A percentile compares a stretch with the other conserved stretches of the same genome.
phyloP scores from a whole-genome alignment of 2,888 invertebrate genomes.

The Elysia crispata region DNA sequence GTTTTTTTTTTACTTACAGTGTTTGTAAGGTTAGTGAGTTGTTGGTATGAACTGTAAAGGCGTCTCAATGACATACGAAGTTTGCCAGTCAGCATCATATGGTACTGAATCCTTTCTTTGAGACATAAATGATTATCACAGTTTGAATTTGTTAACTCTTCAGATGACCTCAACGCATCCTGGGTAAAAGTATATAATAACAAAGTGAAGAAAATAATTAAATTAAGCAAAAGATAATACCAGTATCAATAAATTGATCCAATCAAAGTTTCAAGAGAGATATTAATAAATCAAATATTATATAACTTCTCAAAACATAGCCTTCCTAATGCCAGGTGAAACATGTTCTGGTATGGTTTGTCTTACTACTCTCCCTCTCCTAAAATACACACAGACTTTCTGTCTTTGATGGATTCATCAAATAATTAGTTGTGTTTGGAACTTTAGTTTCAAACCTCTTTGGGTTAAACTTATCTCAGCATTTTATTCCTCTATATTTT shows the following conservation, averaged over 20 bases:
- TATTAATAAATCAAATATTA: too few relatives aligned
- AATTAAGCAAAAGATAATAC: not conserved
- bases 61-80: slow-evolving; percentile 67
- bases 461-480: too few relatives aligned
- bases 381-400: too few relatives aligned
- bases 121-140: not conserved
- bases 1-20: slow-evolving; percentile 55
- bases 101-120: slow-evolving; percentile 58
- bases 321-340: slow-evolving; percentile 3
- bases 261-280: too few relatives aligned
- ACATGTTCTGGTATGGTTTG: not conserved
- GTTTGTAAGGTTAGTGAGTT: slow-evolving; percentile 63
- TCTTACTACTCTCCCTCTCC: too few relatives aligned
- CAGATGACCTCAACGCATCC: not conserved
- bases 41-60: slow-evolving; percentile 65
- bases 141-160: not conserved
- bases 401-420: too few relatives aligned
- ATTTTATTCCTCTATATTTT: too few relatives aligned
- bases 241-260: too few relatives aligned
- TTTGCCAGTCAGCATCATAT: slow-evolving; percentile 73
- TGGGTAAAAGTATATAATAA: not conserved
- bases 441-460: too few relatives aligned
- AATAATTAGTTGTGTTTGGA: too few relatives aligned
- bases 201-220: not conserved
- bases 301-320: too few relatives aligned